phyloP scores from a whole-genome alignment of 1,140 invertebrate genomes.

The Euglossa dilemma region DNA sequence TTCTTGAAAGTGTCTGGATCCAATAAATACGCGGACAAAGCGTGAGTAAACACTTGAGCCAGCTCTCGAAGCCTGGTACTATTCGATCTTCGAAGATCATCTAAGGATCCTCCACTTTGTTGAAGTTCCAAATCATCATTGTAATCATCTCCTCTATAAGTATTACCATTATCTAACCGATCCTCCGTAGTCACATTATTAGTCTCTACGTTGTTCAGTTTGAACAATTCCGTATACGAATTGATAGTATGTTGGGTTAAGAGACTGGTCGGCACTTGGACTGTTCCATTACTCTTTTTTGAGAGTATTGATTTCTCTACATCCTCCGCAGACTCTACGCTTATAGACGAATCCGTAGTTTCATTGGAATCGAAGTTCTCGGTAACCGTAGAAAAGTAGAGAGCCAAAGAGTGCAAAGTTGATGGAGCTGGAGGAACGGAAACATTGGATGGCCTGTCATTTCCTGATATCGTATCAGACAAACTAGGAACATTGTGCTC shows the following conservation, averaged over 20 bases:
- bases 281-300: conserved; percentile 53
- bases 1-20: conserved; percentile 90
- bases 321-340: conserved; percentile 70
- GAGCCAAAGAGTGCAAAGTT: conserved; percentile 88
- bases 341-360: conserved; percentile 58
- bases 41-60: conserved; percentile 91
- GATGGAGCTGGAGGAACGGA: conserved; percentile 85
- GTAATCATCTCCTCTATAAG: conserved; percentile 79
- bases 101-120: conserved; percentile 85
- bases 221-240: conserved; percentile 79
- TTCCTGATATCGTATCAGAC: conserved; percentile 11
- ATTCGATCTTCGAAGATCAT: conserved; percentile 80
- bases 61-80: conserved; percentile 88
- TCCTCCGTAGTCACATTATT: conserved; percentile 78
- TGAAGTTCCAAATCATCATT: conserved; percentile 84
- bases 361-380: conserved; percentile 84
- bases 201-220: conserved; percentile 76
- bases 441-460: not conserved
- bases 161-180: conserved; percentile 71
- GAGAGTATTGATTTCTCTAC: conserved; percentile 30
- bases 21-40: conserved; percentile 90
- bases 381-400: conserved; percentile 89
- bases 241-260: conserved; percentile 78
- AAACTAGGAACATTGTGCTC: conserved; percentile 72
- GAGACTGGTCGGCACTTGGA: conserved; percentile 74